Base-by-base conservation (phyloP, 2,113 vertebrate species). In the Salvelinus namaycush region DNA sequence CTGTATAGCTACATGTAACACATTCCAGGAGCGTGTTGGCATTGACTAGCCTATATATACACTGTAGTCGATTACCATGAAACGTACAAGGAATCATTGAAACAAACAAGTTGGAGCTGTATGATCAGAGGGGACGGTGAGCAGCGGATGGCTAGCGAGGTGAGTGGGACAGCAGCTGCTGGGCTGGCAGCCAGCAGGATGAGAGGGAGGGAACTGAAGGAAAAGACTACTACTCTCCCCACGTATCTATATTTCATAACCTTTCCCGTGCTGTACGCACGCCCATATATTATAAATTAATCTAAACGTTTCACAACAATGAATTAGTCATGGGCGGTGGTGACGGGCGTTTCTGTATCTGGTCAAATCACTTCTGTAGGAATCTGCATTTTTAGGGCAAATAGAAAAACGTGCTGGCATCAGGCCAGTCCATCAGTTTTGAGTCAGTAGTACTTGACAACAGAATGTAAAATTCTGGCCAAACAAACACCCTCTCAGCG, bases 221-320 rank as follows among this genome's bases (percentile, higher is more conserved):
- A 5, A 7, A 70, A 62, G 9, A 44, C 39, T 34, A 8, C 13
- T 11, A 4, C 14, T 60, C 44, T 18, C 24, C 11, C 49, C 39
- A 48, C 11, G 27, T 51, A 59, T 71, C 27, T 51, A 66, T 31
- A 54, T 76, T 75, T 75, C 68, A 79, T 72, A 31, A 67, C 68
- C 51, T 39, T 64, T 13, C 67, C 34, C 51, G 49, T 79, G 51
- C 64, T 44, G 18, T 20, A 71, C 18, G 68, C n/a, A 72, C 70
- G 48, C 69, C 29, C 9, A 67, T 39, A 57, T 5, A 68, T 69
- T 18, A 51, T 51, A 67, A 51, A 49, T 57, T 66, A 27, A 75
- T 20, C 70, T 71, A 39, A 57, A 79, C 64, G n/a, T 65, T 75
- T 57, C 59, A 67, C 60, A 44, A 39, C 14, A 31, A 34, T 54